Evolutionary conservation across 1,140 invertebrate genomes (phyloP), one percentile per base, ranked within the genome.

Genomic region (Trachymyrmex cornetzi): DNA sequence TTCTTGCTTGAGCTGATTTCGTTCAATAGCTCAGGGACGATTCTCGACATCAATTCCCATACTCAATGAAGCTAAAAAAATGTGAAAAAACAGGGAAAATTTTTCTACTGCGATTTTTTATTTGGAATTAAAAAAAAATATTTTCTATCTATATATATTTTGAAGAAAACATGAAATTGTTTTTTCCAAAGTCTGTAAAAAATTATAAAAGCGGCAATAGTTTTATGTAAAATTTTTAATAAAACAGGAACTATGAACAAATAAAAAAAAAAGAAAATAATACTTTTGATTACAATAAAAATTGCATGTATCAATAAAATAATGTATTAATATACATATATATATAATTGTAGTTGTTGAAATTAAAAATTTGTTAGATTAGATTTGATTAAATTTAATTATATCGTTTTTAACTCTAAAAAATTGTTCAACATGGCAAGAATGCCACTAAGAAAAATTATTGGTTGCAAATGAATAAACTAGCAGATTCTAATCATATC

Each of bases 1-100:
- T 59, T 22, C 34, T 82, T 61, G 34, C 34, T 24, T 14, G 53
- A 27, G 3, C 19, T 72, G 66, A 72, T 74, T 74, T 82, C 53
- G 55, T 48, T 50, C n/a, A 24, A 69, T 55, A 34, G n/a, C 38
- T 80, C 48, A 22, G n/a, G 6, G 16, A 66, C 7, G 6, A 34
- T 44, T 38, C 34, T 30, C 16, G 77, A 16, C 27, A 22, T 67
- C 64, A 14, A 22, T 5, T 16, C 71, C 24, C 2, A 50, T n/a
- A 53, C 48, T 67, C 61, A 4, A 53, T 55, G 14, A 11, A 5
- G 3, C 7, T 11, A n/a, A 69, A 55, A 30, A 69, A 69, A 61
- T 14, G 14, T 38, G 30, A 30, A 2, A 3, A 22, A 67, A 34
- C 5, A 5, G 4, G 11, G 12, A 3, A 5, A 80, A 27, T 27